Conservation (phyloP, 2,797 vertebrate species). For the Sebastes elongatus region DNA sequence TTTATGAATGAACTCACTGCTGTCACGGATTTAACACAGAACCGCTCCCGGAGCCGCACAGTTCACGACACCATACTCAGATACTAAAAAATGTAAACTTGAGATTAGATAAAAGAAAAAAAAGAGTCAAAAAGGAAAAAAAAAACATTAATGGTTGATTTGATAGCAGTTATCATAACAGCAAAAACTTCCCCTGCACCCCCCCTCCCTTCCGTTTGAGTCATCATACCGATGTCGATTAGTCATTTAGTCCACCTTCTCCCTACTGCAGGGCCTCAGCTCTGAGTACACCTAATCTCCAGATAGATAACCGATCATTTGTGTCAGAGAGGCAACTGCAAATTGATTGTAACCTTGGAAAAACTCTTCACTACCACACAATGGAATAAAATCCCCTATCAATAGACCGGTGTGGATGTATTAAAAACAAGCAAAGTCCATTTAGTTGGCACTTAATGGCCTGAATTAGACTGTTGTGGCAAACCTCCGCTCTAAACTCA, state of each 20-base stretch:
- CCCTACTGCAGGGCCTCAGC: constrained; percentile 35
- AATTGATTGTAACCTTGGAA: constrained; percentile 30
- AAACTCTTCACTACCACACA: background rate
- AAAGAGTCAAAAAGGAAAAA: background rate
- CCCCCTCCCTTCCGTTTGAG: constrained; percentile 34
- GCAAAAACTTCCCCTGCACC: background rate
- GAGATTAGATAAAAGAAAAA: background rate
- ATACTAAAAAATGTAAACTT: background rate
- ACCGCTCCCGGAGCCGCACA: constrained; percentile 16
- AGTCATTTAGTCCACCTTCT: constrained; percentile 62
- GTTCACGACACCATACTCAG: background rate
- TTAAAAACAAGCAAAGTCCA: background rate
- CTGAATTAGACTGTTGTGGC: background rate
- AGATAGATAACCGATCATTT: constrained; percentile 59
- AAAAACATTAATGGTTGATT: background rate
- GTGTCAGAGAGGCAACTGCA: constrained; percentile 3
- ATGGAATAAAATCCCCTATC: background rate
- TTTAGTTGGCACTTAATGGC: background rate
- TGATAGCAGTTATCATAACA: background rate
- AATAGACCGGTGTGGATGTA: background rate
- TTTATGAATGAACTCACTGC: constrained; percentile 70
- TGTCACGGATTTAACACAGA: constrained; percentile 58
- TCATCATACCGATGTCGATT: constrained; percentile 67
- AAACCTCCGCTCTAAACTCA: background rate
- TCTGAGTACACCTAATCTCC: constrained; percentile 57